phyloP scores from a whole-genome alignment of 2,888 invertebrate species.

The Epiblema foenella region DNA sequence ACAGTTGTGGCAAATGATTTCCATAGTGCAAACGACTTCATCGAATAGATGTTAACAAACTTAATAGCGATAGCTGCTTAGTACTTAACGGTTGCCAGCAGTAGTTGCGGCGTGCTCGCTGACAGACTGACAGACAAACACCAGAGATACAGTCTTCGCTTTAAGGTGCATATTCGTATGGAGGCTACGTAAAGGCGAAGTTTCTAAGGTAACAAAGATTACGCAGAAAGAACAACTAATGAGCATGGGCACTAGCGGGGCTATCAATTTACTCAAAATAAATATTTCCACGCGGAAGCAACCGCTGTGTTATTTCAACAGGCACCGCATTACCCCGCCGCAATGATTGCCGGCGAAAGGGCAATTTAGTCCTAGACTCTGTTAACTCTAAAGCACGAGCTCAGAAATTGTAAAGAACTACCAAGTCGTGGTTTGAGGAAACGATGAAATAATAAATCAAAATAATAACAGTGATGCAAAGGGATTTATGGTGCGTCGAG shows the following conservation, averaged over 20 bases:
- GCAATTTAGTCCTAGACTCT: conserved; percentile 74
- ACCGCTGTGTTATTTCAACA: conserved; percentile 72
- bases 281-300: conserved; percentile 80
- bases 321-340: conserved; percentile 71
- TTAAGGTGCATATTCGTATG: background rate
- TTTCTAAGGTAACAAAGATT: conserved; percentile 30
- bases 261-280: conserved; percentile 78
- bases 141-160: background rate
- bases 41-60: background rate
- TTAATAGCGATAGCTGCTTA: background rate
- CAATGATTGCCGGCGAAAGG: conserved; percentile 74
- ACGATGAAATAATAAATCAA: conserved; percentile 76
- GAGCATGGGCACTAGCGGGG: conserved; percentile 59
- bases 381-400: conserved; percentile 74
- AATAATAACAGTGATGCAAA: conserved; percentile 63
- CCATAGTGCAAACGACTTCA: conserved; percentile 10
- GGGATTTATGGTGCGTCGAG: conserved; percentile 53
- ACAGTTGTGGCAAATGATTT: background rate
- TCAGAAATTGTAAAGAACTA: conserved; percentile 69
- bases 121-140: background rate
- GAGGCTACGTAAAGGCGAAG: background rate
- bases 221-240: conserved; percentile 59
- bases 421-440: conserved; percentile 67
- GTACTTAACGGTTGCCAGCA: conserved; percentile 5
- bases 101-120: background rate